Conservation (phyloP, 2,113 vertebrate species). For the mouse (Mus musculus) region DNA sequence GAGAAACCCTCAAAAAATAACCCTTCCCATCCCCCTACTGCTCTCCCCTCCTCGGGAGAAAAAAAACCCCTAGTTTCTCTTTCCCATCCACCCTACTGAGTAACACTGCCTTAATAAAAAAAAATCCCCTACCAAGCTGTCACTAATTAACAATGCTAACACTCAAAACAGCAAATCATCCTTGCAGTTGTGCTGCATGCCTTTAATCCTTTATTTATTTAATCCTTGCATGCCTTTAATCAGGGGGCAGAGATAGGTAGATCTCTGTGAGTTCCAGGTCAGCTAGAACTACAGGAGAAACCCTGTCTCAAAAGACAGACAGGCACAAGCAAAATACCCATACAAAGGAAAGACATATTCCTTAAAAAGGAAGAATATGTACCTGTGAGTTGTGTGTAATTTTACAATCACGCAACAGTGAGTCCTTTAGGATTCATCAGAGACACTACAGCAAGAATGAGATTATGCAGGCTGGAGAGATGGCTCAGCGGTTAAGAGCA, state of each 20-base stretch:
- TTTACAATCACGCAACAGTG: too few species aligned
- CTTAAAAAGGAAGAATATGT: background rate
- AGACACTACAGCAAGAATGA: conserved; percentile 37
- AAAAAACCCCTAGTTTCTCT: background rate
- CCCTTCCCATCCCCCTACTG: rapidly evolving
- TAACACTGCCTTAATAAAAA: background rate
- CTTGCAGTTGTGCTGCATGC: background rate
- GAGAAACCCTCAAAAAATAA: background rate
- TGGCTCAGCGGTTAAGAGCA: too few species aligned
- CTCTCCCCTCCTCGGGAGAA: background rate
- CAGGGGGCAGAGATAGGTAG: background rate
- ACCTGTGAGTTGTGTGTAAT: background rate
- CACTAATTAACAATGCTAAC: background rate
- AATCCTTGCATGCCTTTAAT: too few species aligned
- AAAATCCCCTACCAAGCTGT: background rate
- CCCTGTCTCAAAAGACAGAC: background rate
- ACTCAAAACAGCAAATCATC: background rate
- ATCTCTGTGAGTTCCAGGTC: background rate
- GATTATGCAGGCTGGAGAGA: background rate
- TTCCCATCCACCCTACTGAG: background rate
- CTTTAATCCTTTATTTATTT: background rate
- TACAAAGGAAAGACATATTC: background rate
- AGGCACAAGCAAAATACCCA: background rate
- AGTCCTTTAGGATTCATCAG: background rate
- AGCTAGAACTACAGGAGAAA: background rate